phyloP scores from a whole-genome alignment of 2,113 vertebrate genomes.

The Zonotrichia leucophrys region DNA sequence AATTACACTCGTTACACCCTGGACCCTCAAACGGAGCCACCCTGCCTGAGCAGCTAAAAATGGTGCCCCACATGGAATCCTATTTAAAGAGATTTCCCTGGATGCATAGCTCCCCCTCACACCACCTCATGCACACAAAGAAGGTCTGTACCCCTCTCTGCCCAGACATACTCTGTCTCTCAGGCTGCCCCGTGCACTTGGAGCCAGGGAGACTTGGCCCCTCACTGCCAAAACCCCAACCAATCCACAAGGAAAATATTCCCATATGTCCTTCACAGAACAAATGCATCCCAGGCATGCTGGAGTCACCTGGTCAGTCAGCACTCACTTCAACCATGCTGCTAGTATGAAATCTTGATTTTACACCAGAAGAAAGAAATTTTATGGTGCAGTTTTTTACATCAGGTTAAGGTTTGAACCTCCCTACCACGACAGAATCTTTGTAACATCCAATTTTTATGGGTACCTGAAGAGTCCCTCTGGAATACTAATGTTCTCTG shows the following conservation, averaged over 20 bases:
- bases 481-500: constrained; percentile 68
- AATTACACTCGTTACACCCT: background rate
- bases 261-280: background rate
- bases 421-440: constrained; percentile 49
- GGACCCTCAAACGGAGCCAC: background rate
- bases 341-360: background rate
- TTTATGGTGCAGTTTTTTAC: background rate
- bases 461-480: constrained; percentile 52
- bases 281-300: background rate
- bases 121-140: accelerated
- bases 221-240: background rate
- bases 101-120: background rate
- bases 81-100: background rate
- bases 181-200: accelerated
- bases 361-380: background rate
- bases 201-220: background rate
- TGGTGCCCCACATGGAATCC: background rate
- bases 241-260: background rate
- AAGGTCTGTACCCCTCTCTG: background rate
- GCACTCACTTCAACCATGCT: background rate
- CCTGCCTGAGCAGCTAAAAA: background rate
- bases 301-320: background rate
- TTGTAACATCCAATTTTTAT: constrained; percentile 67
- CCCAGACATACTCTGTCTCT: background rate
- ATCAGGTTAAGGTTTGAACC: constrained; percentile 7